A percentile compares a stretch with the other conserved stretches of the same genome.
phyloP scores from a whole-genome alignment of 2,888 invertebrate genomes.

The Sarcophaga carnaria region DNA sequence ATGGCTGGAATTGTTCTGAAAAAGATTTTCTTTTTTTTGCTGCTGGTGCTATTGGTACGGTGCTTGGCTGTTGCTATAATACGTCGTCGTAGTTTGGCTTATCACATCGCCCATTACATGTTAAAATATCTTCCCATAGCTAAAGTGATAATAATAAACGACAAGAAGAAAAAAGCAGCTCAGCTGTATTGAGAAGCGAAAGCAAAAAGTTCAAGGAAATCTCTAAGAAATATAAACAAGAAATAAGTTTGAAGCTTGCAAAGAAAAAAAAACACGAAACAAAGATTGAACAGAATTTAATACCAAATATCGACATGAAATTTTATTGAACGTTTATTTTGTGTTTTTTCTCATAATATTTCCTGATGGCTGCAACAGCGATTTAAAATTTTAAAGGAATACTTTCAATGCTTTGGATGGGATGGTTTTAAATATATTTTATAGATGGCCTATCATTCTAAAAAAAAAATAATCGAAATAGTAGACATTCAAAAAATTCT shows the following conservation, averaged over 20 bases:
- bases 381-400: constrained; percentile 14
- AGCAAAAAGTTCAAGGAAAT: constrained; percentile 52
- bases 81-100: constrained; percentile 54
- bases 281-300: not conserved
- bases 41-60: not conserved
- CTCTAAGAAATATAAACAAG: constrained; percentile 45
- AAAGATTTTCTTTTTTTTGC: constrained; percentile 21
- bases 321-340: constrained; percentile 63
- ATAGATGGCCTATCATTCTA: too few species aligned
- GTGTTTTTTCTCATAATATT: constrained; percentile 9
- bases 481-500: too few species aligned
- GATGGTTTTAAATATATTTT: not conserved
- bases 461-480: too few species aligned
- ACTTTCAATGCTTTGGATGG: not conserved
- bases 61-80: constrained; percentile 23
- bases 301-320: constrained; percentile 30
- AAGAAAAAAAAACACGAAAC: constrained; percentile 2
- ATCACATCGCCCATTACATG: constrained; percentile 66
- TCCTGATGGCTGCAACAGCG: constrained; percentile 1
- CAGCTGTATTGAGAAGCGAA: not conserved
- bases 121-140: constrained; percentile 52
- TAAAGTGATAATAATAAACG: constrained; percentile 60
- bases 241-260: constrained; percentile 24
- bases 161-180: constrained; percentile 31
- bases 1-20: constrained; percentile 31